Evolutionary conservation across 2,888 invertebrate species (phyloP), one percentile per base, ranked within the genome.

Genomic region (Megastigmus dorsalis): DNA sequence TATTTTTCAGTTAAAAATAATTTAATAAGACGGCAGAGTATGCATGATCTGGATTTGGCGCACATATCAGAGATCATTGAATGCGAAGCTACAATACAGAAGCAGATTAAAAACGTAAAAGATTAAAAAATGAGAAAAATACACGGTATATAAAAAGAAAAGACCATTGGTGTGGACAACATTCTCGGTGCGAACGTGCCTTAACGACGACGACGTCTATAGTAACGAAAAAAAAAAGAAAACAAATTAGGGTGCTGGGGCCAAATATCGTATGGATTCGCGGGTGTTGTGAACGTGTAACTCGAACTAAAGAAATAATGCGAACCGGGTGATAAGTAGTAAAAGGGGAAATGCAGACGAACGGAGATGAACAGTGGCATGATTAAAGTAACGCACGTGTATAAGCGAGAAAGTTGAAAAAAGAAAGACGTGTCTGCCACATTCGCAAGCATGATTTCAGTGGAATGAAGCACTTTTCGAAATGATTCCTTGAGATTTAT

Each of bases 221-320:
- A 75, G 62, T 62, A 41, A 66, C n/a, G n/a, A n/a, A n/a, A n/a
- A n/a, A n/a, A n/a, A n/a, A n/a, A n/a, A n/a, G n/a, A 45, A 74
- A 80, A 73, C 68, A 65, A 79, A 79, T 79, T 81, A 83, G 82
- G 85, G 85, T 85, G 82, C 81, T 82, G 85, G 85, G 85, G 84
- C 85, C 85, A 85, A 85, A 66, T 68, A 62, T 62, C 54, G 43
- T 59, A 63, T 26, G 36, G 57, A 62, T 67, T 57, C 55, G 55
- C 54, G 38, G 33, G 75, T 79, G 80, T 78, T 79, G n/a, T n/a
- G 83, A 79, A 75, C 75, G 78, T n/a, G n/a, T 81, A 79, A 75
- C 59, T 79, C 74, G 36, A 43, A 41, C 4, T 9, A 20, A 41
- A 4, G 13, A 41, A 41, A 41, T 9, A 28, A 9, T 33, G 43